Evolutionary conservation across 2,113 vertebrate genomes (phyloP), one percentile per base, ranked within the genome.

Genomic region (Heterocephalus glaber): DNA sequence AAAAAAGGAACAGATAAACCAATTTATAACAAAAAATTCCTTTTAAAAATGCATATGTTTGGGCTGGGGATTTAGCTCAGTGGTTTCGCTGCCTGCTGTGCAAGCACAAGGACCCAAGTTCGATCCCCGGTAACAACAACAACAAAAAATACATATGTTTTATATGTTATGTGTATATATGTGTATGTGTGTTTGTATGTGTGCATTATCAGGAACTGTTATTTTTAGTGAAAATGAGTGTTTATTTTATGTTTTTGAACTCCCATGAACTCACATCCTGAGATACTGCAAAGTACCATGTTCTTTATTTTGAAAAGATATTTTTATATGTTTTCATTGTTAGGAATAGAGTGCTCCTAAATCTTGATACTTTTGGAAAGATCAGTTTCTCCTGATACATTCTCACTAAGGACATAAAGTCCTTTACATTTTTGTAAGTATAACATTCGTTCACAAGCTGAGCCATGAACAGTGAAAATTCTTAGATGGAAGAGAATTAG

Each of bases 231-330:
- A 77, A 94, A 72, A 72, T 52, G 30, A 84, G 2, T 90, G 12
- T 90, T 26, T 94, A n/a, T 92, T 86, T 92, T 96, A 74, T 68
- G 76, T 95, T 66, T 97, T 92, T 89, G 72, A 94, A 90, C 20
- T 95, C 38, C n/a, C 80, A 47, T 87, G 92, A 96, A 54, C 92
- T 96, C 90, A 68, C 30, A 87, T 95, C 90, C 91, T 96, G 70
- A 94, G 70, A n/a, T 94, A 84, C 44, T 60, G 77, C 60, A 70
- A 77, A 92, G 66, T 66, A 79, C 7, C 49, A 17, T 92, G 58
- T 52, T 79, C 20, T 89, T 96, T 91, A 44, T 96, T 90, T 38
- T 72, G 49, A 85, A 87, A 92, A 95, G 19, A 82, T 90, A 89
- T 90, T 92, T 96, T 95, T 93, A 22, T 96, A 61, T 33, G 28